These are phyloP conservation scores for Platynereis dumerilii DNA, from an alignment of 2,888 invertebrate genomes.

Conservation along the genomic window DNA sequence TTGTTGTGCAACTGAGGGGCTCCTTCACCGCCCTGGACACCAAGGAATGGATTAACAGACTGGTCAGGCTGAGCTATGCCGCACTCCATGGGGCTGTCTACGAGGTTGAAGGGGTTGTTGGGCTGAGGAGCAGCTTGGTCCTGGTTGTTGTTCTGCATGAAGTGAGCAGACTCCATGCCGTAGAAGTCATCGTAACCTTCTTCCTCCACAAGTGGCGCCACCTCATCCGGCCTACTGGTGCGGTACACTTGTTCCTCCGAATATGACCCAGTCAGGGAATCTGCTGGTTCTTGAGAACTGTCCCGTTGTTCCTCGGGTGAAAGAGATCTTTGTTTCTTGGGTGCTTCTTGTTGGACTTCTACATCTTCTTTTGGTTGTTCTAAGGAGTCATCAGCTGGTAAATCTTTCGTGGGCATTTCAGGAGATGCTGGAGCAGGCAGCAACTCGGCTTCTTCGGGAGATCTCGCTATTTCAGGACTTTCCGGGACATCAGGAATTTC, in stretches of 20 bases:
- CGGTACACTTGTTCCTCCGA: neutral
- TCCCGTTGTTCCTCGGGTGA: slow-evolving; percentile 12
- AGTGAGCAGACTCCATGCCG: no score
- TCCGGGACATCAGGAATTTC: neutral
- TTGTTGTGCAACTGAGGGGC: slow-evolving; percentile 1
- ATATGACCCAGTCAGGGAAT: neutral
- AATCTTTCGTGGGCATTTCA: slow-evolving; percentile 11
- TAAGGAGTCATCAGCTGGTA: slow-evolving; percentile 11
- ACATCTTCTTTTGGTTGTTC: slow-evolving; percentile 16
- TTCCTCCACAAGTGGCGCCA: neutral
- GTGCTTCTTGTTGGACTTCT: slow-evolving; percentile 16
- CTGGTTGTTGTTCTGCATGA: neutral
- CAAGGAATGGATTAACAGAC: slow-evolving; percentile 37
- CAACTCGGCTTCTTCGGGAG: neutral
- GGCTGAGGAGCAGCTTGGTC: neutral
- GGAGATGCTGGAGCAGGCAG: no score
- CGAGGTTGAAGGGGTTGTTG: slow-evolving; percentile 17
- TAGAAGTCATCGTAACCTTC: neutral
- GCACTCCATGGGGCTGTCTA: slow-evolving; percentile 16
- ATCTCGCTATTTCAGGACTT: slow-evolving; percentile 4
- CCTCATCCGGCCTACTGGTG: neutral
- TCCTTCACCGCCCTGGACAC: slow-evolving; percentile 23
- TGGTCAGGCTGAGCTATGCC: neutral
- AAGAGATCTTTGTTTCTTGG: slow-evolving; percentile 6
- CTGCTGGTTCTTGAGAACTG: neutral